phyloP scores from a whole-genome alignment of 2,888 invertebrate species.

The Chaetogeoica ovagalla region DNA sequence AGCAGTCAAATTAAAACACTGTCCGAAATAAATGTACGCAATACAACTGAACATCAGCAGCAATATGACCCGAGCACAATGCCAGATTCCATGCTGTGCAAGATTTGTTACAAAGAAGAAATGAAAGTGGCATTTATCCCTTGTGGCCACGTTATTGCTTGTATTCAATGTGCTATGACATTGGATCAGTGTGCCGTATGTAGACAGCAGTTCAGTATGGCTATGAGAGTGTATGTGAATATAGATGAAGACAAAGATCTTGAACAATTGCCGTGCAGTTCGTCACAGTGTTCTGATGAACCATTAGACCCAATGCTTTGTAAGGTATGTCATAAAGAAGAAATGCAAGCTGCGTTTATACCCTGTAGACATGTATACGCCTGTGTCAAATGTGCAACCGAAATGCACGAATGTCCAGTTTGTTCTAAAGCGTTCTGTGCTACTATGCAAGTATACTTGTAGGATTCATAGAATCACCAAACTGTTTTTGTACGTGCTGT shows the following conservation, averaged over 20 bases:
- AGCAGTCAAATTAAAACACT: background rate
- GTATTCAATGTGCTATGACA: conserved; percentile 86
- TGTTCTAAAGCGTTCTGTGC: conserved; percentile 72
- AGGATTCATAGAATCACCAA: background rate
- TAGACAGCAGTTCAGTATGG: conserved; percentile 72
- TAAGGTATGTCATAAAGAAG: conserved; percentile 88
- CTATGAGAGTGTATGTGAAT: conserved; percentile 65
- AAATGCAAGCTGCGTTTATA: conserved; percentile 86
- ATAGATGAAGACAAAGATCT: conserved; percentile 11
- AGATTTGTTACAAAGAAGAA: conserved; percentile 88
- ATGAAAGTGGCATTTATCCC: conserved; percentile 90
- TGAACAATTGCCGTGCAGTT: conserved; percentile 32
- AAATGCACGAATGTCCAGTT: conserved; percentile 82
- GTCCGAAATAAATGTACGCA: background rate
- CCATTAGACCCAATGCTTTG: conserved; percentile 64
- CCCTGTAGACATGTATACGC: conserved; percentile 95
- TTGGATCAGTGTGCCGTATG: conserved; percentile 87
- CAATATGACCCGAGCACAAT: conserved; percentile 21
- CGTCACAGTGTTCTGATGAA: conserved; percentile 34
- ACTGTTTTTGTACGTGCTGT: background rate
- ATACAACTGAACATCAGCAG: background rate
- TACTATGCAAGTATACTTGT: conserved; percentile 42
- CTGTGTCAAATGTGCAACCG: conserved; percentile 87
- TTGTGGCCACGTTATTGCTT: conserved; percentile 92
- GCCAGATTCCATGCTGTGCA: conserved; percentile 66